phyloP scores from a whole-genome alignment of 64 coral and sea anemone genomes.

The Astreopora myriophthalma region DNA sequence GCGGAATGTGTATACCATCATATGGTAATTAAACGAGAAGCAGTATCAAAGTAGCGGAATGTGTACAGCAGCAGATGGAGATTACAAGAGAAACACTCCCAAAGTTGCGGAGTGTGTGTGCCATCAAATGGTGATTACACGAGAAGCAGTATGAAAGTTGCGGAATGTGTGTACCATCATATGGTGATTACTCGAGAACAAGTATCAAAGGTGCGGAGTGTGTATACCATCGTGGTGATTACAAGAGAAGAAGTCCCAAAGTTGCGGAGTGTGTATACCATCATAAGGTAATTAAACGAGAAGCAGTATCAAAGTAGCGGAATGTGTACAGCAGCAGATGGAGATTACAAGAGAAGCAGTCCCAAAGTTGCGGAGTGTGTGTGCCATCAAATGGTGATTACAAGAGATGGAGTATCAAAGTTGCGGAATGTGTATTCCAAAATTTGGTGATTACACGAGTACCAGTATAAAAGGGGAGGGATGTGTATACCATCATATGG shows the following conservation, averaged over 20 bases:
- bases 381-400: not conserved
- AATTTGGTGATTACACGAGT: not conserved
- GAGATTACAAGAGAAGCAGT: not conserved
- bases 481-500: no score
- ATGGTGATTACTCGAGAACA: not conserved
- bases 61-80: not conserved
- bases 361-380: not conserved
- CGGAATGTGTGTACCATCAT: not conserved
- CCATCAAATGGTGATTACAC: not conserved
- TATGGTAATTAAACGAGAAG: not conserved
- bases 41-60: not conserved
- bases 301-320: not conserved
- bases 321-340: not conserved
- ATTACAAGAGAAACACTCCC: not conserved
- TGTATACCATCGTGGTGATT: not conserved
- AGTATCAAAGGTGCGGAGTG: not conserved
- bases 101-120: not conserved
- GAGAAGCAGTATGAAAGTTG: not conserved
- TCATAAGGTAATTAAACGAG: no score
- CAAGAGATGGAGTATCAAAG: not conserved
- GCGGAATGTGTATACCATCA: not conserved
- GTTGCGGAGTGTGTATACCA: no score
- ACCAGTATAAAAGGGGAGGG: no score
- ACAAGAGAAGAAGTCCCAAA: not conserved
- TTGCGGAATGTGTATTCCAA: not conserved